Evolutionary conservation across 2,797 vertebrate genomes (phyloP).

Genomic region (Sebastes flavidus): DNA sequence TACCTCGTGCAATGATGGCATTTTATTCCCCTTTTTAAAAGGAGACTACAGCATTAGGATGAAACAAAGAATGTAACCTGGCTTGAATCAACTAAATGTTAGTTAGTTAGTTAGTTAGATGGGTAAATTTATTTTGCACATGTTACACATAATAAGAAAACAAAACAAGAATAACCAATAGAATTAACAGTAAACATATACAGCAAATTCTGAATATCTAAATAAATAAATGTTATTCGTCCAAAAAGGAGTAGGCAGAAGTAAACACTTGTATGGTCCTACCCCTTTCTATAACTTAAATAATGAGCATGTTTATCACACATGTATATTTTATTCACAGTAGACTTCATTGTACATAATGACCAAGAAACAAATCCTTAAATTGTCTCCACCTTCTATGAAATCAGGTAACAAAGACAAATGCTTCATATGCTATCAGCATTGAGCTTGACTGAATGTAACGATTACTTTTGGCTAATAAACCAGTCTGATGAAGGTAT

Average conservation of each 20-base stretch:
- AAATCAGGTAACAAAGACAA: background rate
- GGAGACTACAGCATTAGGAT: background rate
- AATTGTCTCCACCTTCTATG: background rate
- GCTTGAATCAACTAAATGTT: background rate
- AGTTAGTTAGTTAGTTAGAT: no score
- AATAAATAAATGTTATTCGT: no score
- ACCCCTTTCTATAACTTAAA: no score
- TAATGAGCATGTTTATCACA: no score
- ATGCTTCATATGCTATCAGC: background rate
- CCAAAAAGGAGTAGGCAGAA: no score
- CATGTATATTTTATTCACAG: background rate
- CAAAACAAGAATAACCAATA: no score
- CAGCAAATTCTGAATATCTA: no score
- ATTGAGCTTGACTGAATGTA: background rate
- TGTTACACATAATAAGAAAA: rapidly evolving
- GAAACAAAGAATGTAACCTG: background rate
- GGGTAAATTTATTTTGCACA: no score
- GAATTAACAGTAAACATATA: no score
- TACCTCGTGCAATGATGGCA: background rate
- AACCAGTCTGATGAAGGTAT: background rate
- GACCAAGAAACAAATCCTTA: background rate
- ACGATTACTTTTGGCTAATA: background rate
- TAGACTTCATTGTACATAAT: background rate
- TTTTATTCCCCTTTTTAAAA: background rate
- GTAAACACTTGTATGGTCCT: no score